Evolutionary conservation across 1,140 invertebrate genomes (phyloP).

Genomic region (Platyscapa corneri): DNA sequence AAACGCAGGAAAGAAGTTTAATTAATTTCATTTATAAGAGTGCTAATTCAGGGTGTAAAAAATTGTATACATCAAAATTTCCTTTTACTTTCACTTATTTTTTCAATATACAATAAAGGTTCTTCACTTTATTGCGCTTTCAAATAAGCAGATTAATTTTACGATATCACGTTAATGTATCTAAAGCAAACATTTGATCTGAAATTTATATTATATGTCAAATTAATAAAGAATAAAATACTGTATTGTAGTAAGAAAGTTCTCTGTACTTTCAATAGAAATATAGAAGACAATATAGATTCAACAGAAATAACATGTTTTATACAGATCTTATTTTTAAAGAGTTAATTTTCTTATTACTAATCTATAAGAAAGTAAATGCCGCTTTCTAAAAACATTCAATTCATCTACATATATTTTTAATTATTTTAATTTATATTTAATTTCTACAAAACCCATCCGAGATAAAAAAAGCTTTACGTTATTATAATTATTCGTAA

Average conservation of each 20-base stretch:
- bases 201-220: not conserved
- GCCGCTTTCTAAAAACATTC: not conserved
- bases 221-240: not conserved
- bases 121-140: not conserved
- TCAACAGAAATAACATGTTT: not conserved
- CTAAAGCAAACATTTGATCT: not conserved
- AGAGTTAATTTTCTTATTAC: not conserved
- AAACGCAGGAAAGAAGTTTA: no score
- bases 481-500: not conserved
- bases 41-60: slow-evolving; percentile 1
- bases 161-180: slow-evolving; percentile 1
- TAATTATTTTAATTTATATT: not conserved
- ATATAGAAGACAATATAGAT: not conserved
- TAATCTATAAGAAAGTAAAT: slow-evolving; percentile 19
- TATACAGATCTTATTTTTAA: not conserved
- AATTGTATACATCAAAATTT: not conserved
- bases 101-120: not conserved
- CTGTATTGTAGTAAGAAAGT: not conserved
- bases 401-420: not conserved
- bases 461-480: not conserved
- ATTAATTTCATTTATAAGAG: no score
- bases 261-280: not conserved
- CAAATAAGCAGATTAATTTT: not conserved
- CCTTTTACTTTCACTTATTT: slow-evolving; percentile 18
- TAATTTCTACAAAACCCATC: not conserved